These are phyloP conservation scores for Antheraea mylitta DNA, from an alignment of 1,140 invertebrate genomes.

Conservation along the genomic window DNA sequence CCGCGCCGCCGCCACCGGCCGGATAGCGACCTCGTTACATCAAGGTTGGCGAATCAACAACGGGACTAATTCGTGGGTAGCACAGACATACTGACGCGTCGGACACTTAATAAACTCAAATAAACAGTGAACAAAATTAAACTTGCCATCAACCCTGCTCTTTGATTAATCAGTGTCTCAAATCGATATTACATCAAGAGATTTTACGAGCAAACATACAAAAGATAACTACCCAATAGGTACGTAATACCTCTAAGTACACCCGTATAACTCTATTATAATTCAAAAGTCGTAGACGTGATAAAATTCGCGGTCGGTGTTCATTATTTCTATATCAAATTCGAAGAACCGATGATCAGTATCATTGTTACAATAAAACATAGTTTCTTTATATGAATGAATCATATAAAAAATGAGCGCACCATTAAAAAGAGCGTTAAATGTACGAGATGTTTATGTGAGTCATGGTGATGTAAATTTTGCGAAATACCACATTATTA, in stretches of 20 bases:
- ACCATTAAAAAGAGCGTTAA: conserved; percentile 9
- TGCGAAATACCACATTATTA: conserved; percentile 50
- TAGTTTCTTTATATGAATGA: conserved; percentile 9
- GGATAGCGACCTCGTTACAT: conserved; percentile 57
- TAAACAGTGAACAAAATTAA: conserved; percentile 26
- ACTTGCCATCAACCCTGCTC: conserved; percentile 19
- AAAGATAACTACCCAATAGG: not conserved
- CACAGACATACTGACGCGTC: conserved; percentile 57
- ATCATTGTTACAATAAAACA: conserved; percentile 1
- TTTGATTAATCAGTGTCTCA: conserved; percentile 15
- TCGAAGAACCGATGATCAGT: not conserved
- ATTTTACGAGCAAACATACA: not conserved
- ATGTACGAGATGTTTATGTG: conserved; percentile 26
- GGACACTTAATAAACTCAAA: conserved; percentile 10
- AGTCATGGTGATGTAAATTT: conserved; percentile 56
- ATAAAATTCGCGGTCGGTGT: not conserved
- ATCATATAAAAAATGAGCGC: conserved; percentile 8
- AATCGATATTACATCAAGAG: conserved; percentile 9
- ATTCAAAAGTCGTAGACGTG: not conserved
- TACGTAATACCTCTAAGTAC: not conserved
- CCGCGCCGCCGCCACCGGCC: conserved; percentile 41
- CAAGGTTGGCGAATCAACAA: conserved; percentile 72
- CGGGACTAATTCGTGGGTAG: conserved; percentile 49
- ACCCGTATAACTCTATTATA: no score
- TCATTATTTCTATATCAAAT: not conserved